phyloP scores from a whole-genome alignment of 2,888 invertebrate species.

The Gymnocheta viridis region DNA sequence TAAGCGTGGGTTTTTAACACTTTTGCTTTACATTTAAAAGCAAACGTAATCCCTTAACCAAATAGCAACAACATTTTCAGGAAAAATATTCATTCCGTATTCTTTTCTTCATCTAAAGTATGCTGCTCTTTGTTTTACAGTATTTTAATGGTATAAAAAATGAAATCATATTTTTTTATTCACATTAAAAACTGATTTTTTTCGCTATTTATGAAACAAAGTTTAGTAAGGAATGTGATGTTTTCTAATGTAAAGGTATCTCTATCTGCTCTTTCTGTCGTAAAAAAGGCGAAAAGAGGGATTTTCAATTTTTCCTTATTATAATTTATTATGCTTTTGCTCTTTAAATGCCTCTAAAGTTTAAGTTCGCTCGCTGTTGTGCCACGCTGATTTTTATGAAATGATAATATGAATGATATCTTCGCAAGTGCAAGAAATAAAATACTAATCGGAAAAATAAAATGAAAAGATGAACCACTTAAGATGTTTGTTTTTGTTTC shows the following conservation, averaged over 20 bases:
- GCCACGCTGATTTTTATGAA: not conserved
- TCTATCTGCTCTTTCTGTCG: not conserved
- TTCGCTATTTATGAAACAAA: not conserved
- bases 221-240: not conserved
- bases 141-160: not conserved
- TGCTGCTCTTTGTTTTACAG: not conserved
- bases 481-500: too few species aligned
- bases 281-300: not conserved
- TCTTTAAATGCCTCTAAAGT: not conserved
- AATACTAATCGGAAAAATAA: too few species aligned
- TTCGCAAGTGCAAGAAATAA: too few species aligned
- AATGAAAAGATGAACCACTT: too few species aligned
- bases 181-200: not conserved
- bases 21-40: conserved; percentile 3
- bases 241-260: not conserved
- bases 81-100: not conserved
- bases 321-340: not conserved
- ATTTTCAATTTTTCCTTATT: not conserved
- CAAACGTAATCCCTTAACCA: not conserved
- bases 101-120: not conserved
- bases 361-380: not conserved
- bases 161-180: not conserved
- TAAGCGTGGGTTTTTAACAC: not conserved
- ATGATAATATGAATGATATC: too few species aligned
- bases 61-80: not conserved